Conservation (phyloP, 2,113 vertebrate species). For the Mobula birostris region DNA sequence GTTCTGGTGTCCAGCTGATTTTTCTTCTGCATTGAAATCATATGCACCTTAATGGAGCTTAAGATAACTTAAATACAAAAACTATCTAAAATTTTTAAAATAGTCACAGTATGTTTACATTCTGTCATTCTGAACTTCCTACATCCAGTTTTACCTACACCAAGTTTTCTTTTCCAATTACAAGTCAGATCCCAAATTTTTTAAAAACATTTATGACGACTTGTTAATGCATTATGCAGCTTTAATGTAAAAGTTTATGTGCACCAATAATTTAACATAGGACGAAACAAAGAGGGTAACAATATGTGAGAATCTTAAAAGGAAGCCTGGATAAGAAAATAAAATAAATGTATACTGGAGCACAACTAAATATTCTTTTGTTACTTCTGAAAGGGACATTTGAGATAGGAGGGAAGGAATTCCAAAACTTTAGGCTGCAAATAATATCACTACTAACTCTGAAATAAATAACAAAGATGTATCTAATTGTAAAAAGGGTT, state of each 20-base stretch:
- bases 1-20: conserved; percentile 70
- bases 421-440: neutral
- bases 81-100: neutral
- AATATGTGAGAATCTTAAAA: too few species aligned
- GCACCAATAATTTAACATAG: neutral
- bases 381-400: neutral
- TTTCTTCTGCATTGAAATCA: conserved; percentile 60
- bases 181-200: neutral
- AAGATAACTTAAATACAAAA: neutral
- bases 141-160: neutral
- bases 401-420: neutral
- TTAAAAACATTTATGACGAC: neutral
- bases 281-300: neutral
- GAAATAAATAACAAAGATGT: neutral
- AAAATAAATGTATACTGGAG: neutral
- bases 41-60: conserved; percentile 38
- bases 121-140: neutral
- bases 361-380: neutral
- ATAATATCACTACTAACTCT: neutral
- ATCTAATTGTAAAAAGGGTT: neutral
- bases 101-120: neutral
- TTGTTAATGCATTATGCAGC: too few species aligned
- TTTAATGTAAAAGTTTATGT: neutral
- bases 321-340: neutral
- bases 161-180: neutral